Conservation (phyloP, 2,797 vertebrate genomes). For the Channallabes apus region DNA sequence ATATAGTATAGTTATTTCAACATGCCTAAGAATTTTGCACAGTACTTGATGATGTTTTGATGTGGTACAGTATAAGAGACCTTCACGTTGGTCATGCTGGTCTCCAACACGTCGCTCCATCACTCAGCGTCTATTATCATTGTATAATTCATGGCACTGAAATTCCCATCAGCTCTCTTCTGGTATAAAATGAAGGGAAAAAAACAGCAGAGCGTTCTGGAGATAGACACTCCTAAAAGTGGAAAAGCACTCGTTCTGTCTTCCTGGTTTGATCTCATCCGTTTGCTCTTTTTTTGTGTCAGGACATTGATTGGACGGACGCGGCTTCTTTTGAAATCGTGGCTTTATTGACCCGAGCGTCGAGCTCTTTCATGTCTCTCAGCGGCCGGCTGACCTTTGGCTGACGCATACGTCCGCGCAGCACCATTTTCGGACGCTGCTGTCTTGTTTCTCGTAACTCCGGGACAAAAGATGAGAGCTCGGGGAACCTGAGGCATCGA, state of each 20-base stretch:
- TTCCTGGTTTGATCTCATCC: slow-evolving; percentile 68
- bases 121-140: too few species aligned
- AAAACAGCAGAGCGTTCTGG: background rate
- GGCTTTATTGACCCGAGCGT: slow-evolving; percentile 51
- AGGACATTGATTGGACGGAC: slow-evolving; percentile 73
- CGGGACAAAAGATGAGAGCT: slow-evolving; percentile 29
- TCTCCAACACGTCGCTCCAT: too few species aligned
- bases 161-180: background rate
- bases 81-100: too few species aligned
- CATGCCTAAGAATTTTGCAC: too few species aligned
- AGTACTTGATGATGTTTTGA: too few species aligned
- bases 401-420: slow-evolving; percentile 65
- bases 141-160: too few species aligned
- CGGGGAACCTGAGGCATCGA: slow-evolving; percentile 32
- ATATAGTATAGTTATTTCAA: too few species aligned
- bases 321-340: slow-evolving; percentile 52
- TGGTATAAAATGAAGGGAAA: background rate
- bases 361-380: slow-evolving; percentile 74
- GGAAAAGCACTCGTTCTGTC: slow-evolving; percentile 55
- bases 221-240: slow-evolving; percentile 14
- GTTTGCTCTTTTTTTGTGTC: slow-evolving; percentile 74
- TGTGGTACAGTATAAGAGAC: too few species aligned
- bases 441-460: slow-evolving; percentile 48
- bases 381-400: slow-evolving; percentile 70
- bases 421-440: slow-evolving; percentile 43